phyloP scores from a whole-genome alignment of 2,113 vertebrate genomes.

The Atlantisia rogersi region DNA sequence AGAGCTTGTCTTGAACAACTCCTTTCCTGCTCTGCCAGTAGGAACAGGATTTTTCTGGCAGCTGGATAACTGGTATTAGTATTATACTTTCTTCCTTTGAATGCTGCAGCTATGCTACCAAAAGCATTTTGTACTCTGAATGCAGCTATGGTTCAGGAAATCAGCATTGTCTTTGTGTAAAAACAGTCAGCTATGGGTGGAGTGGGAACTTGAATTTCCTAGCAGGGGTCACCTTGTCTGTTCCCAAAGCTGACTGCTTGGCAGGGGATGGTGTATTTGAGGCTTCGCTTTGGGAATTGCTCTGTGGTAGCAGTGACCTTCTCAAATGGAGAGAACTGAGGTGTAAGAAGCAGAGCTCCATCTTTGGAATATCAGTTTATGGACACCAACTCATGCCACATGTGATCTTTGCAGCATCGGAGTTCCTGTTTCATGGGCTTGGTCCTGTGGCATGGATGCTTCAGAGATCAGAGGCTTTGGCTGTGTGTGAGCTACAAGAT shows the following conservation, averaged over 20 bases:
- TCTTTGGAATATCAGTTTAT: neutral
- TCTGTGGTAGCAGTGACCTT: neutral
- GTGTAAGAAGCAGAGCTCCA: neutral
- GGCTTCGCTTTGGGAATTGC: neutral
- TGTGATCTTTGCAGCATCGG: neutral
- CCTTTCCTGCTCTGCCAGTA: neutral
- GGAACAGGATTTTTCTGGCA: neutral
- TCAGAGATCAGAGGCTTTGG: neutral
- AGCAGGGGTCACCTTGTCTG: neutral
- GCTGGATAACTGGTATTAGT: neutral
- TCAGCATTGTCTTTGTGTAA: neutral
- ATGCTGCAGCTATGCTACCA: neutral
- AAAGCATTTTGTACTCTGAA: neutral
- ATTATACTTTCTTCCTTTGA: neutral
- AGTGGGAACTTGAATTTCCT: neutral
- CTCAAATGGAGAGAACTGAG: neutral
- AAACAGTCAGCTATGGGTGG: neutral
- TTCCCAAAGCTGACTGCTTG: neutral
- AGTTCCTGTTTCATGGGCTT: neutral
- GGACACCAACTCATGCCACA: rapidly evolving
- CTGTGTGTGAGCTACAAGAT: neutral
- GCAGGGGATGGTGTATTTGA: neutral
- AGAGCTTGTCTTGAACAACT: neutral
- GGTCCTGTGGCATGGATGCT: neutral
- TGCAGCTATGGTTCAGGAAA: neutral